Percentiles rank a stretch among this genome's conserved stretches.
Evolutionary conservation across 1,140 invertebrate species (phyloP).

Genomic region (Lordiphosa mommai): DNA sequence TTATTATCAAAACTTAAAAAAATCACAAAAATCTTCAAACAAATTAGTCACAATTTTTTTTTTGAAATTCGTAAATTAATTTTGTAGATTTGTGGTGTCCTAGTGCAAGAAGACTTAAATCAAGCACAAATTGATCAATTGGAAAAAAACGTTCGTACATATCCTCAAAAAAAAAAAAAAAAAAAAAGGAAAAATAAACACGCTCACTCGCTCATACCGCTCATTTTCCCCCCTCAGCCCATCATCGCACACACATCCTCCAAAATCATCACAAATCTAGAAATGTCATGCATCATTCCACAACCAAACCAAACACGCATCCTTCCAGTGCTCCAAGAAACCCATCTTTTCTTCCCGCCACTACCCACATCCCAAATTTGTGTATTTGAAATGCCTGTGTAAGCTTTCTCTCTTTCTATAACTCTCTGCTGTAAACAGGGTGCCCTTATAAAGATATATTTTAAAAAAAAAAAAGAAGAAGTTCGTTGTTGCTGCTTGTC

Average conservation of each 20-base stretch:
- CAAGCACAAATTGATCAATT: neutral
- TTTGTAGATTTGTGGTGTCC: too few relatives aligned
- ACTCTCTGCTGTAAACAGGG: slow-evolving; percentile 60
- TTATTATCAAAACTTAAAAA: too few relatives aligned
- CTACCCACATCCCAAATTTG: slow-evolving; percentile 7
- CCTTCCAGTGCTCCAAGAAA: slow-evolving; percentile 4
- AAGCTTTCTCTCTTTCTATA: slow-evolving; percentile 22
- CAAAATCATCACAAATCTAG: slow-evolving; percentile 27
- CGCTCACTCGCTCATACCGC: slow-evolving; percentile 74
- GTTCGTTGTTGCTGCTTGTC: slow-evolving; percentile 77
- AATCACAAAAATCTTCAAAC: too few relatives aligned
- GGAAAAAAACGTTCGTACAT: slow-evolving; percentile 9
- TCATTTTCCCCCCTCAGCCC: slow-evolving; percentile 64
- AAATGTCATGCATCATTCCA: slow-evolving; percentile 35
- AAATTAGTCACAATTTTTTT: too few relatives aligned
- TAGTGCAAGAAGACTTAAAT: too few relatives aligned
- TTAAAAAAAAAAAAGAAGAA: slow-evolving; percentile 19
- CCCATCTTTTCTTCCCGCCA: slow-evolving; percentile 6
- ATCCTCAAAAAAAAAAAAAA: slow-evolving; percentile 30
- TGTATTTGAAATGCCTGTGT: slow-evolving; percentile 30
- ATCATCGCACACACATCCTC: slow-evolving; percentile 57
- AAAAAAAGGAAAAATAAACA: slow-evolving; percentile 27
- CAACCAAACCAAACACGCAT: neutral
- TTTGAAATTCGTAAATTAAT: too few relatives aligned
- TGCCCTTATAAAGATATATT: slow-evolving; percentile 26